These are phyloP conservation scores for Cepphus grylle DNA, from an alignment of 2,113 vertebrate genomes.

Conservation along the genomic window DNA sequence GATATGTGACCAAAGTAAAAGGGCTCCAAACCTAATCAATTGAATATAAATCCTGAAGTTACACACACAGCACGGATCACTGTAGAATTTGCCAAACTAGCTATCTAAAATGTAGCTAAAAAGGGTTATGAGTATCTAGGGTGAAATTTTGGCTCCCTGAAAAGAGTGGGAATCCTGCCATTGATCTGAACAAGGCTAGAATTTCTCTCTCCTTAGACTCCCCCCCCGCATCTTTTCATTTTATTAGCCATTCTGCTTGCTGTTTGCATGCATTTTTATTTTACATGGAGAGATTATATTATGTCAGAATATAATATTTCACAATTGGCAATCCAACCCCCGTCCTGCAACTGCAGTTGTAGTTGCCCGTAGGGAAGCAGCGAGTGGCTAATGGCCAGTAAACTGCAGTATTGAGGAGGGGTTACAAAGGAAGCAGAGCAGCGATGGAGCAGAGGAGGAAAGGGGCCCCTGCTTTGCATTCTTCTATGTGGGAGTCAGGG, in stretches of 20 bases:
- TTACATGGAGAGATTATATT: not conserved
- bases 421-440: not conserved
- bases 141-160: not conserved
- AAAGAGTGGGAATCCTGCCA: slow-evolving; percentile 8
- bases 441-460: not conserved
- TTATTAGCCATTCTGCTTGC: not conserved
- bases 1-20: not conserved
- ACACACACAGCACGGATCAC: not conserved
- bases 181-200: not conserved
- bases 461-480: slow-evolving; percentile 5
- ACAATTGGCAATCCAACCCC: not conserved
- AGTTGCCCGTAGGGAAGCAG: not conserved
- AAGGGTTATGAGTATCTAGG: not conserved
- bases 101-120: not conserved
- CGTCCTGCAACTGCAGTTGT: not conserved
- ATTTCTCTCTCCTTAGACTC: not conserved
- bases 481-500: not conserved
- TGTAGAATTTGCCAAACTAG: not conserved
- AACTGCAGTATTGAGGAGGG: not conserved
- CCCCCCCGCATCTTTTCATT: not conserved
- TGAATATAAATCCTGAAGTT: not conserved
- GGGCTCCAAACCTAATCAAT: not conserved
- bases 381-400: not conserved
- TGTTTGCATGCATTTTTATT: slow-evolving; percentile 23
- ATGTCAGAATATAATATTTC: slow-evolving; percentile 42